These are phyloP conservation scores for Pseudococcus longispinus DNA, from an alignment of 2,888 invertebrate species.

Conservation along the genomic window DNA sequence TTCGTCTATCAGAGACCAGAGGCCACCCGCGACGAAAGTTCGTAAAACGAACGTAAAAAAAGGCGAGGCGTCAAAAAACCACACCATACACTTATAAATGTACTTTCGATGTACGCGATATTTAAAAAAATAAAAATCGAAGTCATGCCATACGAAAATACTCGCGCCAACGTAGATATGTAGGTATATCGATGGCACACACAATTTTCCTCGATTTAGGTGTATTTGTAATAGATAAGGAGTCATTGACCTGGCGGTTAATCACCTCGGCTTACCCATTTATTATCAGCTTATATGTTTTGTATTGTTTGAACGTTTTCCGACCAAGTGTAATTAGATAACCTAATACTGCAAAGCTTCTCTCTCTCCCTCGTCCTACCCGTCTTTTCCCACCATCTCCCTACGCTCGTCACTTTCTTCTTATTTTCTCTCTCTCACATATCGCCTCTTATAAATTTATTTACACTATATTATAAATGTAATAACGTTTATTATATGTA, in stretches of 20 bases:
- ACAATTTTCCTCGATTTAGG: constrained; percentile 36
- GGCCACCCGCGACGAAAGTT: neutral
- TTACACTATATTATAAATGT: neutral
- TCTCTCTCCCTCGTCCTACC: neutral
- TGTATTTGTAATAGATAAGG: constrained; percentile 55
- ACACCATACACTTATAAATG: neutral
- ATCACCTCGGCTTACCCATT: constrained; percentile 56
- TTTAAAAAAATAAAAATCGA: neutral
- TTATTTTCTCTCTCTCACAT: neutral
- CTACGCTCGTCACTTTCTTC: neutral
- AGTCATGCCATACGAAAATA: neutral
- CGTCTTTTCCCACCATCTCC: neutral
- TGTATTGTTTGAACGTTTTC: constrained; percentile 54
- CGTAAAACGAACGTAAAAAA: neutral
- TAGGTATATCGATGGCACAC: neutral
- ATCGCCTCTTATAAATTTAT: neutral
- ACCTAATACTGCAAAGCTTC: constrained; percentile 48
- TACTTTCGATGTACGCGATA: neutral
- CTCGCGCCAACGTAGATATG: neutral
- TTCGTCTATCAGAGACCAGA: neutral
- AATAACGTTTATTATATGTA: neutral
- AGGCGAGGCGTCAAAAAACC: neutral
- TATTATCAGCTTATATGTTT: constrained; percentile 56
- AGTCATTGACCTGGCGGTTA: constrained; percentile 54
- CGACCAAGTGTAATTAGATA: constrained; percentile 46